Conservation (phyloP, 2,888 invertebrate species). For the Lasioglossum malachurum region DNA sequence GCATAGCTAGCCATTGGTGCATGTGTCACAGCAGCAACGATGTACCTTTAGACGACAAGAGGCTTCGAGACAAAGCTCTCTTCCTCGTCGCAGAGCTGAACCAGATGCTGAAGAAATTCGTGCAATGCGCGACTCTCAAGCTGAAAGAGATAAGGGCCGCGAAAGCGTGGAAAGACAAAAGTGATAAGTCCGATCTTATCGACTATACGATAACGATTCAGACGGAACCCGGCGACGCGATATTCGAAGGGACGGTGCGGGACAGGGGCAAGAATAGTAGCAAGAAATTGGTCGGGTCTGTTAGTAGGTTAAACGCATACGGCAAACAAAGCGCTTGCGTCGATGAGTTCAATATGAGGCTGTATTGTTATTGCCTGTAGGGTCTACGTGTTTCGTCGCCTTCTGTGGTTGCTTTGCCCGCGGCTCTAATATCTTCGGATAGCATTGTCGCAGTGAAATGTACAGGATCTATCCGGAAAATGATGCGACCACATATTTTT, state of each 20-base stretch:
- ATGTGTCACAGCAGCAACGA: constrained; percentile 91
- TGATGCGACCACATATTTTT: too few relatives aligned
- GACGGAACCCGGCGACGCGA: constrained; percentile 89
- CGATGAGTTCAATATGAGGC: constrained; percentile 90
- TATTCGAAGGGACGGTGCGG: constrained; percentile 93
- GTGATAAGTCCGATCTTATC: constrained; percentile 85
- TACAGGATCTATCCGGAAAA: too few relatives aligned
- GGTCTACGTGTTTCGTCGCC: background rate
- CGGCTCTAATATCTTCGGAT: background rate
- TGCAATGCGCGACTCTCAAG: constrained; percentile 88
- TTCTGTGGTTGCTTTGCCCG: background rate
- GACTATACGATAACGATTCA: constrained; percentile 89
- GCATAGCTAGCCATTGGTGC: constrained; percentile 94
- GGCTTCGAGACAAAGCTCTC: constrained; percentile 87
- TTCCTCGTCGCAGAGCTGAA: constrained; percentile 90
- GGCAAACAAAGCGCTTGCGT: constrained; percentile 93
- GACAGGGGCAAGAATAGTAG: constrained; percentile 80
- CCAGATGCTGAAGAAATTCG: constrained; percentile 86
- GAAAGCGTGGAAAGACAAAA: constrained; percentile 85
- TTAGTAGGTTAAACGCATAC: constrained; percentile 92
- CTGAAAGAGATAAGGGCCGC: constrained; percentile 89
- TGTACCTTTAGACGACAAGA: constrained; percentile 86
- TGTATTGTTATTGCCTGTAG: constrained; percentile 90
- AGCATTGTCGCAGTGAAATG: background rate
- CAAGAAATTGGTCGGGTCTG: constrained; percentile 88